Conservation (phyloP, 2,888 invertebrate genomes). For the Synergus japonicus region DNA sequence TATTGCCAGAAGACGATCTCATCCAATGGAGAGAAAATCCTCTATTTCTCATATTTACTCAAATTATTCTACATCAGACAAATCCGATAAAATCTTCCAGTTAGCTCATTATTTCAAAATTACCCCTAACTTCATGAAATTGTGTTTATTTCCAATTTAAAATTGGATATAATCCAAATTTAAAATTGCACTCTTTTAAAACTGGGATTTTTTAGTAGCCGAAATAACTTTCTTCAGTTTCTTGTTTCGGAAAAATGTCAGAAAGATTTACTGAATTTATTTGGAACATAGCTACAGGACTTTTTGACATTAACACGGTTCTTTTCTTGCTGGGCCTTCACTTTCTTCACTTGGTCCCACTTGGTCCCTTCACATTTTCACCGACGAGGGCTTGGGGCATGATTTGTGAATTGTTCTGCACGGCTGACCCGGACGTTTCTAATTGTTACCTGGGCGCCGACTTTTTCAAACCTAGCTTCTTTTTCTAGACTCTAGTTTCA, state of each 20-base stretch:
- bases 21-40: background rate
- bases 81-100: no score
- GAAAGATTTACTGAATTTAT: background rate
- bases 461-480: constrained; percentile 22
- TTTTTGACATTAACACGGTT: constrained; percentile 12
- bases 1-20: background rate
- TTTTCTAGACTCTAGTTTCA: constrained; percentile 25
- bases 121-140: no score
- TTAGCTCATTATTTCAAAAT: no score
- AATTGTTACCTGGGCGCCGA: constrained; percentile 45
- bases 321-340: background rate
- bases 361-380: constrained; percentile 23
- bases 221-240: background rate
- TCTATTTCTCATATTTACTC: no score
- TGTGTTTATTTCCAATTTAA: no score
- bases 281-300: background rate
- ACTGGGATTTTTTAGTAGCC: background rate
- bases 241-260: constrained; percentile 12
- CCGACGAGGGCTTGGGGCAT: background rate
- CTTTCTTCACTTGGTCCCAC: constrained; percentile 7
- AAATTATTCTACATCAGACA: no score
- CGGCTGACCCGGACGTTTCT: constrained; percentile 47
- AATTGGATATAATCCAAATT: no score
- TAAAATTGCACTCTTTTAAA: background rate
- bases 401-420: constrained; percentile 48